Base-by-base conservation (phyloP, 1,140 invertebrate species). In the Leptonema lineaticorne region DNA sequence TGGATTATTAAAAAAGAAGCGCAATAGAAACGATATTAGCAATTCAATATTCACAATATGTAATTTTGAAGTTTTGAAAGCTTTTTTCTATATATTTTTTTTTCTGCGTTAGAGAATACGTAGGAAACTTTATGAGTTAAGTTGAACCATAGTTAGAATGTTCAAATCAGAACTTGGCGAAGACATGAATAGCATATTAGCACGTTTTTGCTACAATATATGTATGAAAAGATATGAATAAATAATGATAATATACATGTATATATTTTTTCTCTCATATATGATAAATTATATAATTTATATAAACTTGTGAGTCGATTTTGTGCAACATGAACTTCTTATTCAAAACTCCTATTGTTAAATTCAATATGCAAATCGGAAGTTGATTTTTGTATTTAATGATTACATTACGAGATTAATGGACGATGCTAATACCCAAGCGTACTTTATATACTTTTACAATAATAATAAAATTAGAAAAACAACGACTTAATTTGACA, bases 331-430 rank as follows among this genome's bases (percentile, higher is more conserved):
- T 66, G 50, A 22, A 33, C 37, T 18, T 68, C 58, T 56, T 62
- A 57, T 69, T 67, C 70, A 69, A 72, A 72, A 72, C 63, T 66
- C 67, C 70, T 72, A 72, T 69, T 41, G 11, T 41, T 41, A 14
- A 2, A 41, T 4, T n/a, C n/a, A n/a, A n/a, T n/a, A 45, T 20
- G 45, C 45, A 4, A 30, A 70, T 67, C 63, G 64, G 30, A 67
- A 70, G 58, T 56, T 27, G 41, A 56, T 45, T 41, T 30, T n/a
- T 57, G 62, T n/a, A 41, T 41, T 41, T 16, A 41, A 60, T 26
- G 50, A 57, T 7, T 27, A 30, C 24, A 57, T n/a, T n/a, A n/a
- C n/a, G n/a, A n/a, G n/a, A n/a, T n/a, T n/a, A 65, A 53, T 53
- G 18, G 27, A 14, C 33, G 27, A 63, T 69, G 53, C 53, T 37